Conservation (phyloP, 2,888 invertebrate species). For the Sinopyrophorus schimmeli region DNA sequence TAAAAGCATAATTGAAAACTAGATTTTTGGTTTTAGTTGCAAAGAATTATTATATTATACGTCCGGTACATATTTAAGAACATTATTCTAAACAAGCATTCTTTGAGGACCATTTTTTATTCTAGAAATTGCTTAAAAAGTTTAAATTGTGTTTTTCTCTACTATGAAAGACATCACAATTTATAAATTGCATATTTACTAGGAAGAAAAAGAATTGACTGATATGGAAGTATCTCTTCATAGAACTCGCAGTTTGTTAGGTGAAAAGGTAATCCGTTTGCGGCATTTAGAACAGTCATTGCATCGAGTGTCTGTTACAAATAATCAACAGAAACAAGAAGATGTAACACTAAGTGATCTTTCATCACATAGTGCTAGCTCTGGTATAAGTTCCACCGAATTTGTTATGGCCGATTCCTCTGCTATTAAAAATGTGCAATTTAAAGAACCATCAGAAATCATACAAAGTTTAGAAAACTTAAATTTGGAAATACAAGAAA, state of each 20-base stretch:
- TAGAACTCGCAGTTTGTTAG: slow-evolving; percentile 76
- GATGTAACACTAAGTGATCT: slow-evolving; percentile 69
- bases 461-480: slow-evolving; percentile 71
- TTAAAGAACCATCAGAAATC: slow-evolving; percentile 69
- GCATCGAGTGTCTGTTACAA: slow-evolving; percentile 62
- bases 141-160: too few species aligned
- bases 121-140: too few species aligned
- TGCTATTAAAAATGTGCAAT: slow-evolving; percentile 51
- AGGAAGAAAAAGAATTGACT: slow-evolving; percentile 81
- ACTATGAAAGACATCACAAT: too few species aligned
- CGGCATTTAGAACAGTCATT: slow-evolving; percentile 79
- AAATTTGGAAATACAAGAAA: slow-evolving; percentile 71
- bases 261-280: slow-evolving; percentile 80
- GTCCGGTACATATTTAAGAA: too few species aligned
- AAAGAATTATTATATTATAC: too few species aligned
- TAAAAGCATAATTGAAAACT: too few species aligned
- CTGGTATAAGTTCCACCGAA: slow-evolving; percentile 70
- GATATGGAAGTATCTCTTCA: slow-evolving; percentile 84
- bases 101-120: too few species aligned
- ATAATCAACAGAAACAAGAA: slow-evolving; percentile 52
- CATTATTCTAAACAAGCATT: too few species aligned
- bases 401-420: slow-evolving; percentile 60
- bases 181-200: too few species aligned
- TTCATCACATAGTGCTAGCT: slow-evolving; percentile 65
- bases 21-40: too few species aligned